Evolutionary conservation across 2,888 invertebrate genomes (phyloP).

Genomic region (Drosophila ustulata): DNA sequence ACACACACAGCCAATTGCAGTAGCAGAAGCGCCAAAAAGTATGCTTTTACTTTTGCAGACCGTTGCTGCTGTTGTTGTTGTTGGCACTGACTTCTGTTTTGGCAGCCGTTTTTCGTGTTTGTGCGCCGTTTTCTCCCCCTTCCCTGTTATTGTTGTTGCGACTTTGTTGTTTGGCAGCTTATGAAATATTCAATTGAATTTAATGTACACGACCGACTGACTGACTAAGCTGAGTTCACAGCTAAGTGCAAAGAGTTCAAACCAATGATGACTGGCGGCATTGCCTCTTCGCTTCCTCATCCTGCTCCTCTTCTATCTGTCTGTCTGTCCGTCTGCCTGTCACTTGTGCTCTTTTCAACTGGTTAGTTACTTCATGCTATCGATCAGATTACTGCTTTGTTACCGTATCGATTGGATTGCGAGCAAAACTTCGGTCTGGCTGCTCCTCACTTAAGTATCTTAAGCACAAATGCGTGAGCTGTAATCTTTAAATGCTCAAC

Average conservation of each 20-base stretch:
- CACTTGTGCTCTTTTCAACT: slow-evolving; percentile 24
- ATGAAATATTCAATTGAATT: slow-evolving; percentile 79
- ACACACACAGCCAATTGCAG: slow-evolving; percentile 33
- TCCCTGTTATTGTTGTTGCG: slow-evolving; percentile 39
- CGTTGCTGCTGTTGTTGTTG: slow-evolving; percentile 26
- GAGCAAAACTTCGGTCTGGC: not conserved
- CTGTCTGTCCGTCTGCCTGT: slow-evolving; percentile 11
- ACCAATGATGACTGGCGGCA: slow-evolving; percentile 37
- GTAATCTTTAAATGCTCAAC: not conserved
- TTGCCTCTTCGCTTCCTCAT: not conserved
- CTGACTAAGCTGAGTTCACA: slow-evolving; percentile 63
- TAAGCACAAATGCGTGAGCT: not conserved
- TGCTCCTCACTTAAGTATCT: not conserved
- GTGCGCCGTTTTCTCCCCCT: slow-evolving; percentile 36
- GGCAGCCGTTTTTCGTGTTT: slow-evolving; percentile 59
- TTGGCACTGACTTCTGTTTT: slow-evolving; percentile 49
- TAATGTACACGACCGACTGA: slow-evolving; percentile 72
- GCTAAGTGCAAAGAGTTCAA: slow-evolving; percentile 60
- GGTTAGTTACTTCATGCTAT: not conserved
- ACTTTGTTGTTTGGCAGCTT: slow-evolving; percentile 65
- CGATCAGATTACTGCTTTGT: slow-evolving; percentile 2
- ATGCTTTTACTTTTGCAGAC: slow-evolving; percentile 61
- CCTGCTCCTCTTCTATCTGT: not conserved
- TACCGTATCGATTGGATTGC: slow-evolving; percentile 2
- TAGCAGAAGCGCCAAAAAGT: slow-evolving; percentile 59